These are phyloP conservation scores for Onychomys leucogaster DNA, from an alignment of 2,797 vertebrate species.

Conservation along the genomic window DNA sequence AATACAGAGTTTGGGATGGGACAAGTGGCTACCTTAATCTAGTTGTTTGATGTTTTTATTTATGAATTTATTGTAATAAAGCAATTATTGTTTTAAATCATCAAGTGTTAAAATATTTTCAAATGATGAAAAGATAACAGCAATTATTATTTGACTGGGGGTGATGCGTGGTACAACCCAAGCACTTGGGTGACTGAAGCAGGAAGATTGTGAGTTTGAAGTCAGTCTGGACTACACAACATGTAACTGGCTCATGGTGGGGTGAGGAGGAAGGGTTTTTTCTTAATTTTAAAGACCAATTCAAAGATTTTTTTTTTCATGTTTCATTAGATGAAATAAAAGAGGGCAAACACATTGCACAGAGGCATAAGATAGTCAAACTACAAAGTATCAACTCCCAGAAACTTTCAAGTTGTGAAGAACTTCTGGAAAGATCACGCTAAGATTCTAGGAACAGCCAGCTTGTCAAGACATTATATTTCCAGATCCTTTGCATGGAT, in stretches of 20 bases:
- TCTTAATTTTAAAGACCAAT: background rate
- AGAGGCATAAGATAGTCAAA: background rate
- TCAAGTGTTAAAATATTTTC: background rate
- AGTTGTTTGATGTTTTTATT: background rate
- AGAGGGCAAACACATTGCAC: background rate
- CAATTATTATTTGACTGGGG: background rate
- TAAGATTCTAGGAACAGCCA: background rate
- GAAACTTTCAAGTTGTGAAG: conserved; percentile 4
- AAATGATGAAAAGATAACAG: background rate
- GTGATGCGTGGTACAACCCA: too few species aligned
- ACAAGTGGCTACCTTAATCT: background rate
- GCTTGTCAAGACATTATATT: background rate
- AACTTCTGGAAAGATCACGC: background rate
- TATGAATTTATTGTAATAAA: background rate
- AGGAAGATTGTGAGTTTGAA: background rate
- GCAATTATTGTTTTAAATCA: background rate
- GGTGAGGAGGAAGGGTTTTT: background rate
- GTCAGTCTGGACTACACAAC: background rate
- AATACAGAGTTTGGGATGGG: too few species aligned
- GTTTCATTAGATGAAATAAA: background rate
- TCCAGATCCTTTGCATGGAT: background rate
- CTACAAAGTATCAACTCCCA: background rate
- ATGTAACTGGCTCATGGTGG: background rate
- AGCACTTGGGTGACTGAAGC: background rate
- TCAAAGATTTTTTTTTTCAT: background rate